phyloP scores from a whole-genome alignment of 2,113 vertebrate species.

The Lota lota region DNA sequence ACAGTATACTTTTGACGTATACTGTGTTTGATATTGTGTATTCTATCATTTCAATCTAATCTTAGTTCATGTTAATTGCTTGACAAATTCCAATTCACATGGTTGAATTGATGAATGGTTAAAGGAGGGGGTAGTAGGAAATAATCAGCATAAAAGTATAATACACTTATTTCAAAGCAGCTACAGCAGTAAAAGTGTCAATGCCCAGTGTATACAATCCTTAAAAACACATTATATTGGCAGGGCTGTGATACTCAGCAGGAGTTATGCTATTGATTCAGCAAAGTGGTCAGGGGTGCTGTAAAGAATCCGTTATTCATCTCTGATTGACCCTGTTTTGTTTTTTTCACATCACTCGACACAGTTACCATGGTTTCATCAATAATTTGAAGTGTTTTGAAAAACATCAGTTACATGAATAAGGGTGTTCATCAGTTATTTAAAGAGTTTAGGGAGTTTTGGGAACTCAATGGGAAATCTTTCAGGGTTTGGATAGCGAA shows the following conservation, averaged over 20 bases:
- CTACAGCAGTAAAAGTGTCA: background rate
- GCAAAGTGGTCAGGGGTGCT: background rate
- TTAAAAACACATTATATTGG: background rate
- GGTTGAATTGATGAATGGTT: background rate
- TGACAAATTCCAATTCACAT: background rate
- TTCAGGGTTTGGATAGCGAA: too few species aligned
- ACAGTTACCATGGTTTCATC: too few species aligned
- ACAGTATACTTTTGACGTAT: too few species aligned
- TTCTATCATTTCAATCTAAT: background rate
- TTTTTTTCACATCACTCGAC: too few species aligned
- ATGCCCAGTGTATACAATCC: background rate
- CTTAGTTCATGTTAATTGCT: background rate
- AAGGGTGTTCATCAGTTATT: too few species aligned
- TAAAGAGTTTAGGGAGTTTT: too few species aligned
- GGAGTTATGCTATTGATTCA: slow-evolving; percentile 17
- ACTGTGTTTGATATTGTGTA: too few species aligned
- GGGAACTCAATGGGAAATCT: too few species aligned
- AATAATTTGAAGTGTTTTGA: too few species aligned
- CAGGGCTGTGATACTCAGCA: background rate
- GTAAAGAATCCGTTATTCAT: slow-evolving; percentile 3
- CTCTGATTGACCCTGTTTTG: too few species aligned
- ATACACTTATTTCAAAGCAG: background rate
- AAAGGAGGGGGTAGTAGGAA: background rate
- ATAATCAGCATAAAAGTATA: background rate
- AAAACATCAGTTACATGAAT: too few species aligned